Base-by-base conservation (phyloP, 2,888 invertebrate genomes). In the Salpingus planirostris region DNA sequence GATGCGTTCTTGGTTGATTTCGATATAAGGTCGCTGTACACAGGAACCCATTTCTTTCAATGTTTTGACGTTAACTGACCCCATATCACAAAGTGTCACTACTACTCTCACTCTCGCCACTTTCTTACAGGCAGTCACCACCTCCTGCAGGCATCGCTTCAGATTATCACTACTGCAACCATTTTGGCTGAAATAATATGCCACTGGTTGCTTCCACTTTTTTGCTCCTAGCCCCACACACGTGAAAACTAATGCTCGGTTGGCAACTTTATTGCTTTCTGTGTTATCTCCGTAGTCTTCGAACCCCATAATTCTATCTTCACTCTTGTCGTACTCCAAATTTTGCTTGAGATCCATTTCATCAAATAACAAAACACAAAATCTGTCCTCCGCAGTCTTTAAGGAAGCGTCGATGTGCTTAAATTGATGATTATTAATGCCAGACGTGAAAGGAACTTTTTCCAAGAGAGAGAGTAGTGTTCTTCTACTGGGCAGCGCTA, bases 161-260 rank as follows among this genome's bases (percentile, higher is more conserved):
- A 43, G 31, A 18, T 18, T 18, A 6, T 18, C 18, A 5, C 8
- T 18, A 18, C 8, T 18, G 8, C 18, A 18, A 14, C 21, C 18
- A n/a, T 34, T 34, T 6, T 6, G 8, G 10, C 25, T 38, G 37
- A 44, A 44, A 39, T 44, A 46, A 27, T 38, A 45, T 1, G 44
- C 41, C 2, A 47, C 34, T 11, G 47, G 42, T 27, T 46, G 43
- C 24, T 46, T 48, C 38, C 46, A 47, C 6, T 26, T 27, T 1
- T 15, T 15, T n/a, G 11, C 15, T n/a, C n/a, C n/a, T 5, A 43
- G 11, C 3, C 38, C 38, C 24, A 34, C 31, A n/a, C 27, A 27
- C 39, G 37, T 42, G 27, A 44, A 42, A 3, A 42, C 44, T 6
- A 40, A 24, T 2, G 33, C 43, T 11, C 24, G 24, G 12, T 42